Evolutionary conservation across 2,888 invertebrate species (phyloP).

Genomic region (Laothoe populi): DNA sequence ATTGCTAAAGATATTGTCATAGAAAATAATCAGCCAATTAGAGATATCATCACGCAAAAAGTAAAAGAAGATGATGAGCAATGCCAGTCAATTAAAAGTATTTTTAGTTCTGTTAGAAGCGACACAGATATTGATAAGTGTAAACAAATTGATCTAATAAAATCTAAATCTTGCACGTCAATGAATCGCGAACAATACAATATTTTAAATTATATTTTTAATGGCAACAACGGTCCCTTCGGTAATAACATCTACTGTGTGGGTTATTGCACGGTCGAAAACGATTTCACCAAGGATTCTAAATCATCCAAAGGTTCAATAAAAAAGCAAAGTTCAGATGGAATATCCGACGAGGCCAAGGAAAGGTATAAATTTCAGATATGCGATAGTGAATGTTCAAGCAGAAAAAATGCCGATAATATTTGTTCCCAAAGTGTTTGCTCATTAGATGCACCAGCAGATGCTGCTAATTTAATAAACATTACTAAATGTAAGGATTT

Average conservation of each 20-base stretch:
- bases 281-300: conserved; percentile 41
- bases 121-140: conserved; percentile 42
- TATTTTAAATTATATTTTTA: conserved; percentile 64
- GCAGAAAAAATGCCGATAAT: conserved; percentile 35
- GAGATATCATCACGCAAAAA: not conserved
- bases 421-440: conserved; percentile 47
- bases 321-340: conserved; percentile 38
- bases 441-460: conserved; percentile 54
- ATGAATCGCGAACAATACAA: conserved; percentile 48
- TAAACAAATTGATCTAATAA: conserved; percentile 40
- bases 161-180: conserved; percentile 55
- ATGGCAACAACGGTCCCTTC: conserved; percentile 45
- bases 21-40: not conserved
- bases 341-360: conserved; percentile 35
- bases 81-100: not conserved
- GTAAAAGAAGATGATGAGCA: not conserved
- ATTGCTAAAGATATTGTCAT: conserved; percentile 23
- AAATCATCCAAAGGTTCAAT: conserved; percentile 34
- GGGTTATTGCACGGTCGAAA: conserved; percentile 67
- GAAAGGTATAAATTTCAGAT: conserved; percentile 46
- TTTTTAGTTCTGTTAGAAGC: conserved; percentile 49
- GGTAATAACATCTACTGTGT: conserved; percentile 64
- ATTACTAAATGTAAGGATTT: conserved; percentile 59
- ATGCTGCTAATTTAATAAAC: conserved; percentile 45
- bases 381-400: conserved; percentile 50